Conservation (phyloP, 2,888 invertebrate species). For the Philonicus albiceps region DNA sequence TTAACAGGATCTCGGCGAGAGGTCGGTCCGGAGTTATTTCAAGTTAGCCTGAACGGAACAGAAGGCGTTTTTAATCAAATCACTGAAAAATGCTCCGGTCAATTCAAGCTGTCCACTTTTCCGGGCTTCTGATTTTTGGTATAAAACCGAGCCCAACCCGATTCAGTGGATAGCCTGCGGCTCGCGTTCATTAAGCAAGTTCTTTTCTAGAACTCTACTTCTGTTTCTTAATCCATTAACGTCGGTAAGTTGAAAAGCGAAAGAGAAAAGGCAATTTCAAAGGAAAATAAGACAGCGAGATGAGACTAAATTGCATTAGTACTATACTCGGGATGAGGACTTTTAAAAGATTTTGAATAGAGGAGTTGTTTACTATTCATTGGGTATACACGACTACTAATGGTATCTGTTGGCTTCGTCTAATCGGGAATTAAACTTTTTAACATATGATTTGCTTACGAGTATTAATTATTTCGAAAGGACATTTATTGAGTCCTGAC, state of each 20-base stretch:
- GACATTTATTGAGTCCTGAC: too few relatives aligned
- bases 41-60: background rate
- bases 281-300: background rate
- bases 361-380: background rate
- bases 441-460: background rate
- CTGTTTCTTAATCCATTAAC: background rate
- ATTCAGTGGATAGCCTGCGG: background rate
- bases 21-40: background rate
- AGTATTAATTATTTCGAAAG: background rate
- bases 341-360: background rate
- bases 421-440: background rate
- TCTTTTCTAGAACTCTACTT: background rate
- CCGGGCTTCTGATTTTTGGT: background rate
- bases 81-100: background rate
- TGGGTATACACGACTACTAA: background rate
- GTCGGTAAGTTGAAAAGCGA: background rate
- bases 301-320: background rate
- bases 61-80: background rate
- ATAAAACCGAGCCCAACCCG: background rate
- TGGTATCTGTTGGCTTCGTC: background rate
- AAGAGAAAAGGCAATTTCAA: background rate
- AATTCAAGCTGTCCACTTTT: background rate
- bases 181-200: background rate
- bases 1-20: background rate
- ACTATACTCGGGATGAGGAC: background rate